Conservation (phyloP, 2,888 invertebrate species). For the Incurvaria masculella region DNA sequence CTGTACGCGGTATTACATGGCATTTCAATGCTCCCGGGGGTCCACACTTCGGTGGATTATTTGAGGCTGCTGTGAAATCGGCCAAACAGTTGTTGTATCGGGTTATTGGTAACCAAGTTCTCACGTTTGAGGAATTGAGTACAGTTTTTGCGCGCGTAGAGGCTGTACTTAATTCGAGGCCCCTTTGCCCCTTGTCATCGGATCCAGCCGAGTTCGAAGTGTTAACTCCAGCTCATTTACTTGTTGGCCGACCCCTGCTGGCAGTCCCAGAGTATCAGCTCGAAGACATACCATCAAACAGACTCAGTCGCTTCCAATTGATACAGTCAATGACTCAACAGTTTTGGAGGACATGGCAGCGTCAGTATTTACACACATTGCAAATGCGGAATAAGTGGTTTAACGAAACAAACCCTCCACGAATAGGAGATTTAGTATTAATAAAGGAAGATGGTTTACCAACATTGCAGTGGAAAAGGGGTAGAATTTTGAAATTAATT, state of each 20-base stretch:
- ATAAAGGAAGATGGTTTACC: not conserved
- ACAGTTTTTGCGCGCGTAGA: not conserved
- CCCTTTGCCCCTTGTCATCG: conserved; percentile 1
- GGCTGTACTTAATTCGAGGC: conserved; percentile 1
- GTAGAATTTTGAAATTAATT: not conserved
- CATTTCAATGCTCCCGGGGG: conserved; percentile 1
- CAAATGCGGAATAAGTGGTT: conserved; percentile 11
- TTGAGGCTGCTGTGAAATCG: conserved; percentile 4
- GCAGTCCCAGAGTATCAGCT: conserved; percentile 12
- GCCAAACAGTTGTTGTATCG: conserved; percentile 2
- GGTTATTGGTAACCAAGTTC: conserved; percentile 1
- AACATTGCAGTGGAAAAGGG: not conserved
- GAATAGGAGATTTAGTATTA: not conserved
- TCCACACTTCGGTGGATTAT: conserved; percentile 5
- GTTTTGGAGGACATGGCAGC: conserved; percentile 14
- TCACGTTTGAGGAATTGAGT: conserved; percentile 5
- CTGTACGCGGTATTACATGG: too few relatives aligned
- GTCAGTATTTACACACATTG: conserved; percentile 10
- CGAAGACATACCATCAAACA: conserved; percentile 4
- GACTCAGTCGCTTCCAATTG: conserved; percentile 12
- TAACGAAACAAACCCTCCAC: not conserved
- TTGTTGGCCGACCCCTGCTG: conserved; percentile 10
- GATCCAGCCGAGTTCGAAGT: conserved; percentile 2
- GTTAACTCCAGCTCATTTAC: conserved; percentile 15
- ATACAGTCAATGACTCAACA: conserved; percentile 10